Evolutionary conservation across 2,888 invertebrate genomes (phyloP), one percentile per base, ranked within the genome.

Genomic region (Athripsodes cinereus): DNA sequence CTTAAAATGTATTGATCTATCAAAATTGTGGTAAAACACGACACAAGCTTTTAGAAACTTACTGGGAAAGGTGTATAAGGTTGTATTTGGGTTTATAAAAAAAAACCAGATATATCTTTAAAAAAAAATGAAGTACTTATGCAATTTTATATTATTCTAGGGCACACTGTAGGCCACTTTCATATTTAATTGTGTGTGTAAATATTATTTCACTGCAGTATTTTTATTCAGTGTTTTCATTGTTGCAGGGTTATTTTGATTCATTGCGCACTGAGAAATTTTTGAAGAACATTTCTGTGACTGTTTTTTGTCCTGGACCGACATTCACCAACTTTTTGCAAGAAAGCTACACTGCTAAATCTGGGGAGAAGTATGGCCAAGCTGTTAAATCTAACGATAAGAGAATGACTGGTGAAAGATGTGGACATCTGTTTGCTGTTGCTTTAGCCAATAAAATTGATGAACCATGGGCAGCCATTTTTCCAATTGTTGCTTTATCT

Each of bases 301-400:
- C 86, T 0, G 68, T 90, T 47, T 74, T 88, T 34, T 89, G 90
- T 67, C 91, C 92, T 0, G 92, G 92, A 3, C 90, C 91, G 2
- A 80, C 85, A 16, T 85, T 84, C 67, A 87, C 89, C 0, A 81
- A 85, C 64, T 82, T 90, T 62, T 74, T 89, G 34, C 69, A 79
- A 34, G 81, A 85, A 67, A 81, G 86, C 62, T 90, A 87, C 67
- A 90, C 90, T 0, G 84, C 74, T 5, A 79, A 79, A 64, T 65
- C 70, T 1, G 85, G 84, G 57, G 73, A 83, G 73, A 72, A 70
- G 68, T 73, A 72, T 46, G 75, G 72, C 0, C 62, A 68, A 44
- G 66, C 72, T 40, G 72, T 74, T 1, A 72, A 75, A 44, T 64
- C 71, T 13, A 72, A 74, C 16, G 74, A 78, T 61, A 74, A 70